phyloP scores from a whole-genome alignment of 2,888 invertebrate genomes.

The Iphiclides podalirius region DNA sequence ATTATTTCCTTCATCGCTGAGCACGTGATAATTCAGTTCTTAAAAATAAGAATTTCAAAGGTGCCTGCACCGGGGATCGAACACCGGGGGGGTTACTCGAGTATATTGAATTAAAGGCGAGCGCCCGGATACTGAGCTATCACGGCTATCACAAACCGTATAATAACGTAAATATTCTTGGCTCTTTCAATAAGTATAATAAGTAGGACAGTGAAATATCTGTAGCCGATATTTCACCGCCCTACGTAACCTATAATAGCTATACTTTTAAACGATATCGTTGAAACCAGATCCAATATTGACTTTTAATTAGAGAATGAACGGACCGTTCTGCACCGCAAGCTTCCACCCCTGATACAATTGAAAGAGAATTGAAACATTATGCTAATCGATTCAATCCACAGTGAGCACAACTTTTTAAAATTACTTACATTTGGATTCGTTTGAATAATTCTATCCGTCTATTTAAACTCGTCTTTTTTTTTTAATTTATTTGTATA shows the following conservation, averaged over 20 bases:
- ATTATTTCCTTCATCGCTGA: no score
- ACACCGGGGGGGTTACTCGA: no score
- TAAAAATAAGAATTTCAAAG: no score
- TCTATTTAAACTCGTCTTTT: no score
- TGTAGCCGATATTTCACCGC: neutral
- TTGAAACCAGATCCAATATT: conserved; percentile 6
- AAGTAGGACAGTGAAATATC: neutral
- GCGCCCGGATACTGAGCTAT: no score
- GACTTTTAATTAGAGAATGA: conserved; percentile 15
- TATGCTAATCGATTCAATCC: neutral
- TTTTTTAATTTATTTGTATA: no score
- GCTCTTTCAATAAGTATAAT: no score
- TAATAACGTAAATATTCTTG: no score
- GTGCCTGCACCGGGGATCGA: no score
- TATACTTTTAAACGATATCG: conserved; percentile 3
- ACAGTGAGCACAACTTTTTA: neutral
- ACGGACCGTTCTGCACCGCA: neutral
- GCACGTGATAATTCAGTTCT: no score
- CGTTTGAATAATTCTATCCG: neutral
- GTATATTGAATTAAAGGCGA: no score
- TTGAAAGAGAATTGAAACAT: neutral
- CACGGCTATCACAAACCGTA: no score
- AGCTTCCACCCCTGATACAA: neutral
- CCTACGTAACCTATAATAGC: neutral
- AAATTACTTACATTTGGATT: neutral